Conservation (phyloP, 1,140 invertebrate genomes). For the Palaemon carinicauda region DNA sequence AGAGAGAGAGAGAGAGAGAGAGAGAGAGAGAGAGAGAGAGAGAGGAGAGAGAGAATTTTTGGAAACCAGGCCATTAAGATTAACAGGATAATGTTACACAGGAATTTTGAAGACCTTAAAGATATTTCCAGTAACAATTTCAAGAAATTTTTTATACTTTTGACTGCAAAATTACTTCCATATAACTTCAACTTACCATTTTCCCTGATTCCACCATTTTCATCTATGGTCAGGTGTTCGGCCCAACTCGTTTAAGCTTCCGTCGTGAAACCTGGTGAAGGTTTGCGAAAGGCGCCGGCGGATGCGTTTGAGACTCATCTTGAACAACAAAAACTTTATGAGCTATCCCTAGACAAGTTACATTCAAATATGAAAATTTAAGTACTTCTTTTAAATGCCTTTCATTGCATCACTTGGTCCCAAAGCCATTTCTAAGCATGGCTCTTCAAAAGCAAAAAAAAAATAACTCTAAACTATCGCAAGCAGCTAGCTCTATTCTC, state of each 20-base stretch:
- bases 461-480: neutral
- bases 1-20: neutral
- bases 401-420: too few relatives aligned
- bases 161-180: neutral
- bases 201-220: conserved; percentile 64
- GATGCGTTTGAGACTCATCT: conserved; percentile 66
- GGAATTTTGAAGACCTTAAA: too few relatives aligned
- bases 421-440: neutral
- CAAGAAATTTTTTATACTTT: too few relatives aligned
- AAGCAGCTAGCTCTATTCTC: too few relatives aligned
- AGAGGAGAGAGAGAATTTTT: neutral
- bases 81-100: neutral
- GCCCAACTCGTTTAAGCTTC: conserved; percentile 67
- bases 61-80: too few relatives aligned
- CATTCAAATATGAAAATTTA: neutral
- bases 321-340: neutral
- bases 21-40: neutral
- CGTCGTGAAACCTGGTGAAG: conserved; percentile 66
- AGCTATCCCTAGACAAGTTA: neutral
- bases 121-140: too few relatives aligned
- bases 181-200: conserved; percentile 62
- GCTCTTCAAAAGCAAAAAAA: neutral
- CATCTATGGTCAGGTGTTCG: conserved; percentile 67
- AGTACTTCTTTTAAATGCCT: neutral
- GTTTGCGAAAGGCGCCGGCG: conserved; percentile 68